phyloP scores from a whole-genome alignment of 2,888 invertebrate species.

The Bruchidius siliquastri region DNA sequence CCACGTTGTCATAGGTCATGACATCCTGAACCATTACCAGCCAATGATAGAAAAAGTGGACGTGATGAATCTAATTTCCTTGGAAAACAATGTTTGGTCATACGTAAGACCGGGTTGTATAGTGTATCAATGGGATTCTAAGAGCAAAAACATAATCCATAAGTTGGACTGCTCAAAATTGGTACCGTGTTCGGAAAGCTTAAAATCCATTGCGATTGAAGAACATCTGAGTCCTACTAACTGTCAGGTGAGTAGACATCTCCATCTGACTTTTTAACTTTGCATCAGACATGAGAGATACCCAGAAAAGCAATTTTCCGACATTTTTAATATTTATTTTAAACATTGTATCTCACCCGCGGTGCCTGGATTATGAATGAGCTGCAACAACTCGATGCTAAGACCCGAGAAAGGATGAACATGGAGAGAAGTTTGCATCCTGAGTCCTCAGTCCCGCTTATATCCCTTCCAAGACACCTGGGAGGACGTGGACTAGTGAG shows the following conservation, averaged over 20 bases:
- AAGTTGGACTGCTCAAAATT: constrained; percentile 88
- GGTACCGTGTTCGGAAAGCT: constrained; percentile 85
- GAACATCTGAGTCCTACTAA: constrained; percentile 75
- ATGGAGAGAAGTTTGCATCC: too few relatives aligned
- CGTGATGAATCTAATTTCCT: constrained; percentile 66
- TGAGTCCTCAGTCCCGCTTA: too few relatives aligned
- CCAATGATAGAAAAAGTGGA: constrained; percentile 58
- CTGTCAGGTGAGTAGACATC: constrained; percentile 59
- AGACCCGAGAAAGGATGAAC: too few relatives aligned
- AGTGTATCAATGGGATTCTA: constrained; percentile 82
- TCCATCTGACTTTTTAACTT: too few relatives aligned
- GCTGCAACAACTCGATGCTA: too few relatives aligned
- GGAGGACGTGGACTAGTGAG: too few relatives aligned
- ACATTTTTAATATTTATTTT: too few relatives aligned
- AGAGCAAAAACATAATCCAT: constrained; percentile 62
- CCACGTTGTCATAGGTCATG: constrained; percentile 69
- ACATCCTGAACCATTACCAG: constrained; percentile 59
- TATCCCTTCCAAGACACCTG: too few relatives aligned
- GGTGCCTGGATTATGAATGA: too few relatives aligned
- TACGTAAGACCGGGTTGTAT: constrained; percentile 84
- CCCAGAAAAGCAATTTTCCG: too few relatives aligned
- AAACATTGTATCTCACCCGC: too few relatives aligned
- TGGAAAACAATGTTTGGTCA: constrained; percentile 64
- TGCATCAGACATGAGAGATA: background rate
- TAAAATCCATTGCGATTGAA: constrained; percentile 86